Evolutionary conservation across 2,113 vertebrate genomes (phyloP).

Genomic region (Campylomormyrus numenius): DNA sequence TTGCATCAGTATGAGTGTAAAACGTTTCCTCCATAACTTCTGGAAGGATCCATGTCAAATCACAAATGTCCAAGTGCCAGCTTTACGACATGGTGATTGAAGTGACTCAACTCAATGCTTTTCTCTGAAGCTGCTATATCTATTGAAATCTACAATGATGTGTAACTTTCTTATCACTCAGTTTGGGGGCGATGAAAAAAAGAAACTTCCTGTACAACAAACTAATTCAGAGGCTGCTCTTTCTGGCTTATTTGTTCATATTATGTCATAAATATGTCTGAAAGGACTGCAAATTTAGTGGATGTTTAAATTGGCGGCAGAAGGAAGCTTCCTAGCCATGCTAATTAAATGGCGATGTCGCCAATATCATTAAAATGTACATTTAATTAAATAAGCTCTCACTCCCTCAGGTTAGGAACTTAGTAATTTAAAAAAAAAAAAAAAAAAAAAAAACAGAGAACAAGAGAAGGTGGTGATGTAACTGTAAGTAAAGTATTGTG

Average conservation of each 20-base stretch:
- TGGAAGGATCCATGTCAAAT: not conserved
- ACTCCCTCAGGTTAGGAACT: not conserved
- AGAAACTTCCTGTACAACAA: not conserved
- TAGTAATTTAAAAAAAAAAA: not conserved
- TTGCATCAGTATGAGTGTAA: not conserved
- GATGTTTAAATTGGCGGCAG: not conserved
- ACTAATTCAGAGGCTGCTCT: not conserved
- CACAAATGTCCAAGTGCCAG: not conserved
- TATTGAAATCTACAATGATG: not conserved
- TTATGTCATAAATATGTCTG: not conserved
- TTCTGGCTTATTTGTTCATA: not conserved
- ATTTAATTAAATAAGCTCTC: not conserved
- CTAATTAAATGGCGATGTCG: not conserved
- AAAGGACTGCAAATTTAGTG: not conserved
- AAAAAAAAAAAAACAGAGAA: not conserved
- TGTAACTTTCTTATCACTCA: not conserved
- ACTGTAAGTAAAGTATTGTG: not conserved
- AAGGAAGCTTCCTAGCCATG: not conserved
- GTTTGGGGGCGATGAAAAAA: not conserved
- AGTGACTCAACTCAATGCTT: not conserved
- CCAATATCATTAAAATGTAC: constrained; percentile 6
- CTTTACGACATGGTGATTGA: not conserved
- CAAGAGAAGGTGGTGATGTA: constrained; percentile 2
- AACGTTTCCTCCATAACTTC: not conserved
- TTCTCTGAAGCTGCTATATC: not conserved